phyloP scores from a whole-genome alignment of 2,113 vertebrate species.

The Neoarius graeffei region DNA sequence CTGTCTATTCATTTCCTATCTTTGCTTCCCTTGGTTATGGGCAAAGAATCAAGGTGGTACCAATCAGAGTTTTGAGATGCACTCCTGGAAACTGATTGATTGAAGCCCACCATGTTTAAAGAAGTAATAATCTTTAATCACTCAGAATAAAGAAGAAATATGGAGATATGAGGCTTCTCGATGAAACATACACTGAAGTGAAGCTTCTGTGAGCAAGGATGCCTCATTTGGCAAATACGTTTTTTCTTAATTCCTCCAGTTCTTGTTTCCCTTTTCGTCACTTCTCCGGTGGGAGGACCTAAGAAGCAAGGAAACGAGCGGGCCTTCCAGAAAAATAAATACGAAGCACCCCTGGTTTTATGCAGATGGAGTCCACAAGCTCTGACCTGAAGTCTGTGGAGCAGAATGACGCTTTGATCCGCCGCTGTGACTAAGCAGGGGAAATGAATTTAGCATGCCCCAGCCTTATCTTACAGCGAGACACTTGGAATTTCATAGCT shows the following conservation, averaged over 20 bases:
- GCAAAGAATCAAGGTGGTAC: not conserved
- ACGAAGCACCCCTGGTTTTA: not conserved
- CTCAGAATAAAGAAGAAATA: not conserved
- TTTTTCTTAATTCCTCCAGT: not conserved
- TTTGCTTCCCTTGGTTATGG: not conserved
- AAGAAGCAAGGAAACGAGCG: not conserved
- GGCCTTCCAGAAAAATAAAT: not conserved
- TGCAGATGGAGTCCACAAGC: constrained; percentile 27
- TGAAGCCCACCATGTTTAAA: not conserved
- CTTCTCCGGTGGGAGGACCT: not conserved
- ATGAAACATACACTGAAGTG: not conserved
- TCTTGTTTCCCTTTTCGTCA: not conserved
- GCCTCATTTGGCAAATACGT: not conserved
- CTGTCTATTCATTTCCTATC: not conserved
- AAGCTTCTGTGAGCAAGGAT: not conserved
- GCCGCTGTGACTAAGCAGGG: constrained; percentile 62
- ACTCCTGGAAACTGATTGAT: not conserved
- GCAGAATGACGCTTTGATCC: constrained; percentile 44
- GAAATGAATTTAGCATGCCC: constrained; percentile 74
- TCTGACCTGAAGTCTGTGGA: constrained; percentile 57
- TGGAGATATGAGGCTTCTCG: not conserved
- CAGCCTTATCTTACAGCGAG: constrained; percentile 75
- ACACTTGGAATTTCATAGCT: constrained; percentile 75
- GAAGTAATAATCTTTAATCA: not conserved
- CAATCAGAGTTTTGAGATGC: not conserved